Evolutionary conservation across 2,888 invertebrate genomes (phyloP).

Genomic region (Eupithecia subumbrata): DNA sequence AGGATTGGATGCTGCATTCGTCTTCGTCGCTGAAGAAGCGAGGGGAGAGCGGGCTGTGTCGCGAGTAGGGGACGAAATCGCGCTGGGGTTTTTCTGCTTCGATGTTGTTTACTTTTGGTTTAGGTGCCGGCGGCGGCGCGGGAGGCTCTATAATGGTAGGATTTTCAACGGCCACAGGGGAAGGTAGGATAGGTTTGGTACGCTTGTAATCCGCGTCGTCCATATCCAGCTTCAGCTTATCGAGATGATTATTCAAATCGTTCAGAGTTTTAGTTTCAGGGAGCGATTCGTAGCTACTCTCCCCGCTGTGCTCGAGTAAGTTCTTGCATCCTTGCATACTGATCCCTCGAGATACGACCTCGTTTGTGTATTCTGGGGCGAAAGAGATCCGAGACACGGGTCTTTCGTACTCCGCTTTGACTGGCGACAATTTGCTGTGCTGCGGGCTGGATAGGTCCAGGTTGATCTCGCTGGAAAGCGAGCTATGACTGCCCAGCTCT

Average conservation of each 20-base stretch:
- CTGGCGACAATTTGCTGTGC: slow-evolving; percentile 66
- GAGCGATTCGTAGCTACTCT: slow-evolving; percentile 68
- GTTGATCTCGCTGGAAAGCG: slow-evolving; percentile 83
- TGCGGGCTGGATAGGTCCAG: slow-evolving; percentile 82
- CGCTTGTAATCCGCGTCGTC: slow-evolving; percentile 61
- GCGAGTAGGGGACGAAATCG: slow-evolving; percentile 65
- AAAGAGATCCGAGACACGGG: slow-evolving; percentile 71
- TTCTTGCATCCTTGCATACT: slow-evolving; percentile 71
- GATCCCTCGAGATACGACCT: slow-evolving; percentile 73
- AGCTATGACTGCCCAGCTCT: slow-evolving; percentile 75
- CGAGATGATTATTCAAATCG: slow-evolving; percentile 65
- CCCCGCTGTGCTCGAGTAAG: slow-evolving; percentile 70
- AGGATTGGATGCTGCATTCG: slow-evolving; percentile 93
- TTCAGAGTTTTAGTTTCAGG: slow-evolving; percentile 60
- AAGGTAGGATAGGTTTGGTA: slow-evolving; percentile 58
- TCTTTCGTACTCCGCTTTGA: slow-evolving; percentile 68
- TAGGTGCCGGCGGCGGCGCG: slow-evolving; percentile 56
- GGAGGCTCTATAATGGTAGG: slow-evolving; percentile 47
- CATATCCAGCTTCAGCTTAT: slow-evolving; percentile 70
- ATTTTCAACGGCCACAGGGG: slow-evolving; percentile 56
- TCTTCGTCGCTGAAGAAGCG: slow-evolving; percentile 90
- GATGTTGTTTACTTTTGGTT: slow-evolving; percentile 62
- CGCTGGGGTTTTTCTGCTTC: slow-evolving; percentile 65
- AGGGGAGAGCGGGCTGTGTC: slow-evolving; percentile 83
- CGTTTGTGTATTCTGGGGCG: slow-evolving; percentile 72